These are phyloP conservation scores for Chymomyza caudatula DNA, from an alignment of 2,888 invertebrate species.

Conservation along the genomic window DNA sequence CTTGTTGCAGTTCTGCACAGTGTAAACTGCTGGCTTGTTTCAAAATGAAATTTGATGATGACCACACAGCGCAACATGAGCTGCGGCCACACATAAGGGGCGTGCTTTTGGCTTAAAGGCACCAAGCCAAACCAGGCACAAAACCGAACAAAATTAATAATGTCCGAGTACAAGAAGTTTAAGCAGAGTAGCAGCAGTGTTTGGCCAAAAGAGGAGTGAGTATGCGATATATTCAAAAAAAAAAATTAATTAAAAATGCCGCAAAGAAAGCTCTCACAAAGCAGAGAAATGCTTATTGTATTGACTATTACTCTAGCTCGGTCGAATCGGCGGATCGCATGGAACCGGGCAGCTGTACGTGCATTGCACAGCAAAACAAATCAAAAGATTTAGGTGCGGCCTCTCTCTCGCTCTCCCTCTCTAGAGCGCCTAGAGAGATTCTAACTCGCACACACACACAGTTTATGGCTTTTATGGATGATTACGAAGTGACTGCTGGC, in stretches of 20 bases:
- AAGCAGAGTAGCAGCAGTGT: conserved; percentile 27
- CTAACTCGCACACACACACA: background rate
- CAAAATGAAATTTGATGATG: conserved; percentile 42
- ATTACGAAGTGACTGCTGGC: conserved; percentile 4
- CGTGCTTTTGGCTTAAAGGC: conserved; percentile 33
- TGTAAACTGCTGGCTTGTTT: background rate
- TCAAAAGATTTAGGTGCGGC: background rate
- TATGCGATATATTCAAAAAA: conserved; percentile 11
- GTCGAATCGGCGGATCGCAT: background rate
- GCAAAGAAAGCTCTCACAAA: conserved; percentile 8
- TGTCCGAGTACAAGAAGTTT: conserved; percentile 18
- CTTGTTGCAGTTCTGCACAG: background rate
- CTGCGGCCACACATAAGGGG: conserved; percentile 47
- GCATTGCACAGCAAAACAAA: conserved; percentile 35
- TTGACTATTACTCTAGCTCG: conserved; percentile 26
- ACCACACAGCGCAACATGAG: conserved; percentile 34
- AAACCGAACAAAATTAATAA: conserved; percentile 25
- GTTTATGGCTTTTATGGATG: background rate
- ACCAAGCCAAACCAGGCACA: background rate
- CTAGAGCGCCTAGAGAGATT: background rate
- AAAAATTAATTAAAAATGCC: conserved; percentile 60
- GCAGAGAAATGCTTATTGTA: conserved; percentile 55
- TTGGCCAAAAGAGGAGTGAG: conserved; percentile 1
- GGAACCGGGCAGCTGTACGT: conserved; percentile 35
- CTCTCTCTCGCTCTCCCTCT: background rate